Percentiles rank a stretch among this genome's conserved stretches.
Conservation (phyloP, 2,888 invertebrate genomes). For the Dicyrtomina minuta region DNA sequence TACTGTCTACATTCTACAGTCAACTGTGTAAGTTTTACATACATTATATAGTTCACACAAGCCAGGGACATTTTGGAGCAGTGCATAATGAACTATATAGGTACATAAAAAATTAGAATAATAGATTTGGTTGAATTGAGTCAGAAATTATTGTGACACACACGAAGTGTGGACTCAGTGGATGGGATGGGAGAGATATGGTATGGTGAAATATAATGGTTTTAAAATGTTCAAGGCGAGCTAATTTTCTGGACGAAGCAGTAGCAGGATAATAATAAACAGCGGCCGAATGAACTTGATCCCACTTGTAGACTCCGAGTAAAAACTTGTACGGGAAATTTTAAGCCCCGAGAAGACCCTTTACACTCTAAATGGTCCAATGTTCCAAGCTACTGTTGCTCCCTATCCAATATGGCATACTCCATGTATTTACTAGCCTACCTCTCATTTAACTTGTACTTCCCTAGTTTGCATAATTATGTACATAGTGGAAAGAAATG, state of each 20-base stretch:
- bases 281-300: conserved; percentile 24
- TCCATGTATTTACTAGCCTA: no score
- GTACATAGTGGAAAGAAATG: no score
- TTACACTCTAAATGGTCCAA: neutral
- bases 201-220: neutral
- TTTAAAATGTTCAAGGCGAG: conserved; percentile 19
- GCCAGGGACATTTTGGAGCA: no score
- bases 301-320: conserved; percentile 15
- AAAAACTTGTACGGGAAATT: no score
- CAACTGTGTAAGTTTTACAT: no score
- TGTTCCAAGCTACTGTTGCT: neutral
- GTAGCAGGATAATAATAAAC: no score
- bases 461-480: neutral
- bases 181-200: no score
- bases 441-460: no score
- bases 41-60: no score
- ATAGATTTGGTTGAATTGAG: conserved; percentile 11
- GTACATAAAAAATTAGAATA: neutral
- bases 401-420: no score
- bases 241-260: conserved; percentile 10
- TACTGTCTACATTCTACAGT: no score
- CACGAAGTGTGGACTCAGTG: conserved; percentile 18
- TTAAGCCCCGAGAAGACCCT: neutral
- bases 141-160: conserved; percentile 13
- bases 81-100: no score